Evolutionary conservation across 2,888 invertebrate species (phyloP).

Genomic region (Microplitis manilae): DNA sequence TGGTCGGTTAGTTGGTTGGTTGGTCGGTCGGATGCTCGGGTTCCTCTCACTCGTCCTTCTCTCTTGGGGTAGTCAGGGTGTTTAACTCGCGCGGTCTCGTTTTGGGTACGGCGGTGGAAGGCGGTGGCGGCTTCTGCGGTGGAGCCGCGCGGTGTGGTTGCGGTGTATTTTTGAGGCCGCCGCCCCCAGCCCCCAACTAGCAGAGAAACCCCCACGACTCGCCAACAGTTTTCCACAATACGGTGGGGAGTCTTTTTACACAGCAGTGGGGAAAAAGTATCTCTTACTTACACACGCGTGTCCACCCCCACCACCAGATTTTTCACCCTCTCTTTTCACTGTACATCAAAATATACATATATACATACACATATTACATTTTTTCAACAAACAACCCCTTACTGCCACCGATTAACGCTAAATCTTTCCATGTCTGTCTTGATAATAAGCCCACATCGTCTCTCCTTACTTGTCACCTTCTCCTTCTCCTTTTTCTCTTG

Average conservation of each 20-base stretch:
- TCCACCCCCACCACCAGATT: slow-evolving; percentile 31
- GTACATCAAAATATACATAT: slow-evolving; percentile 31
- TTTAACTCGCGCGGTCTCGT: slow-evolving; percentile 70
- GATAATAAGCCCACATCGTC: slow-evolving; percentile 1
- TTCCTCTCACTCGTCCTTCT: slow-evolving; percentile 14
- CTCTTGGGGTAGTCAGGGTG: slow-evolving; percentile 55
- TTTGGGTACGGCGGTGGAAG: slow-evolving; percentile 69
- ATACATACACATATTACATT: not conserved
- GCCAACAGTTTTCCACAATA: slow-evolving; percentile 53
- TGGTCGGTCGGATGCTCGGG: not conserved
- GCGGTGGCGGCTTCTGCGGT: slow-evolving; percentile 71
- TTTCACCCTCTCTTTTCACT: slow-evolving; percentile 37
- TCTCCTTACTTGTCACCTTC: slow-evolving; percentile 25
- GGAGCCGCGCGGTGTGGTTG: slow-evolving; percentile 72
- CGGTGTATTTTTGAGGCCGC: slow-evolving; percentile 72
- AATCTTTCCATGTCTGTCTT: slow-evolving; percentile 32
- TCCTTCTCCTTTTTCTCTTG: slow-evolving; percentile 4
- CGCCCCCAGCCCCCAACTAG: slow-evolving; percentile 64
- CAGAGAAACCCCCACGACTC: slow-evolving; percentile 56
- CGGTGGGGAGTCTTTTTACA: slow-evolving; percentile 64
- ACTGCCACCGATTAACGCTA: slow-evolving; percentile 49
- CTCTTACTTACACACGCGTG: slow-evolving; percentile 43
- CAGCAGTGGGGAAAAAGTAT: slow-evolving; percentile 70
- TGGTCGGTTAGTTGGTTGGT: not conserved
- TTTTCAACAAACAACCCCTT: slow-evolving; percentile 31